These are phyloP conservation scores for Aptenodytes patagonicus DNA, from an alignment of 2,113 vertebrate species.

Conservation along the genomic window DNA sequence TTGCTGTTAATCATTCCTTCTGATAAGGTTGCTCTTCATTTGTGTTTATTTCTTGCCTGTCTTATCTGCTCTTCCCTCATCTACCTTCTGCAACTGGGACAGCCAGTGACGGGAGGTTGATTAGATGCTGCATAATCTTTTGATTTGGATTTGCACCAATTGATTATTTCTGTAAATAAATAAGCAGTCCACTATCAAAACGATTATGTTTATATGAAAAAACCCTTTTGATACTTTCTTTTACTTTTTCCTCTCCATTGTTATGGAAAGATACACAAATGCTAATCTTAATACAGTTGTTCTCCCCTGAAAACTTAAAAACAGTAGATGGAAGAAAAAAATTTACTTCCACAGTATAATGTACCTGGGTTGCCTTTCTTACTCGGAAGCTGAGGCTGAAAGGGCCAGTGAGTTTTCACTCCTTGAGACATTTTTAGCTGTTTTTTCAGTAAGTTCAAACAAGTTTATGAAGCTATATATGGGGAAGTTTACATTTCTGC, in stretches of 20 bases:
- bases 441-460: background rate
- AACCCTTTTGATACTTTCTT: background rate
- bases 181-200: background rate
- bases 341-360: fast-evolving
- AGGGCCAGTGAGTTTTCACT: background rate
- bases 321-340: background rate
- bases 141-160: background rate
- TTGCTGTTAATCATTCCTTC: background rate
- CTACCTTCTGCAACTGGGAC: background rate
- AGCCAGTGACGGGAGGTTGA: background rate
- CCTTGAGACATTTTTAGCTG: background rate
- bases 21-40: background rate
- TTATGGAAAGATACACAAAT: fast-evolving
- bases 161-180: background rate
- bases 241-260: background rate
- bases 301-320: background rate
- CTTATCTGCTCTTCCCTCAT: background rate
- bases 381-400: background rate
- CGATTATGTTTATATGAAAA: fast-evolving
- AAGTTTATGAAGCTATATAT: background rate
- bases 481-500: constrained; percentile 52
- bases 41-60: background rate
- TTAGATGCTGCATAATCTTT: background rate
- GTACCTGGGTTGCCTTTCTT: background rate
- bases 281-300: fast-evolving